These are phyloP conservation scores for Pterobdella sp. DNA, from an alignment of 2,888 invertebrate genomes.

Conservation along the genomic window DNA sequence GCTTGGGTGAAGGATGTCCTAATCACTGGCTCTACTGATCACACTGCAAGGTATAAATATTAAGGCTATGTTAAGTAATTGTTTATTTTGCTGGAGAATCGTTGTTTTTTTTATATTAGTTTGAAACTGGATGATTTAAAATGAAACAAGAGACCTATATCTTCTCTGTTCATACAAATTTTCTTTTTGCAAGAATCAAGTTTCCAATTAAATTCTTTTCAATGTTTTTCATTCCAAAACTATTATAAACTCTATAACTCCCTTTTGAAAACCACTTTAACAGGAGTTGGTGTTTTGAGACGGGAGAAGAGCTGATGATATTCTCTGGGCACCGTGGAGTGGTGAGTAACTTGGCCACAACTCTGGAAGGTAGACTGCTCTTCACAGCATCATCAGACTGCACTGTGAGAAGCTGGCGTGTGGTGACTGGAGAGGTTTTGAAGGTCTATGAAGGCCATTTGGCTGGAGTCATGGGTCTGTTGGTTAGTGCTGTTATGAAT, in stretches of 20 bases:
- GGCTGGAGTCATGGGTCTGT: slow-evolving; percentile 51
- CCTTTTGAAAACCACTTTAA: background rate
- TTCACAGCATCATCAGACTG: slow-evolving; percentile 54
- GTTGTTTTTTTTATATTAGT: too few relatives aligned
- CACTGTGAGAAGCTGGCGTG: slow-evolving; percentile 52
- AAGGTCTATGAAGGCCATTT: slow-evolving; percentile 52
- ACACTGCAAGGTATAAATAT: slow-evolving; percentile 49
- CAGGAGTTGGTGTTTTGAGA: slow-evolving; percentile 51
- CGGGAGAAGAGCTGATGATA: slow-evolving; percentile 47
- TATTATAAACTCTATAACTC: background rate
- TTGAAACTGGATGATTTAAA: too few relatives aligned
- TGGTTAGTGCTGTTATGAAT: slow-evolving; percentile 46
- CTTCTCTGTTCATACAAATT: too few relatives aligned
- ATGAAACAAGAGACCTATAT: too few relatives aligned
- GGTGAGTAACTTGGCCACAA: slow-evolving; percentile 53
- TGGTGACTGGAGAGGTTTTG: slow-evolving; percentile 50
- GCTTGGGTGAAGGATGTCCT: slow-evolving; percentile 45
- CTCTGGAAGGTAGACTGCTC: slow-evolving; percentile 47
- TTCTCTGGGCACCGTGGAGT: slow-evolving; percentile 53
- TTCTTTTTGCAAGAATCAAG: too few relatives aligned
- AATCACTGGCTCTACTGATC: slow-evolving; percentile 42
- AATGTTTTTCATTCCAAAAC: too few relatives aligned
- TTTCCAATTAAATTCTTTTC: too few relatives aligned
- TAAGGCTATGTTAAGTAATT: too few relatives aligned
- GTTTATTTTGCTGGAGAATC: too few relatives aligned